Conservation (phyloP, 2,113 vertebrate genomes). For the Pachycephala philippinensis region DNA sequence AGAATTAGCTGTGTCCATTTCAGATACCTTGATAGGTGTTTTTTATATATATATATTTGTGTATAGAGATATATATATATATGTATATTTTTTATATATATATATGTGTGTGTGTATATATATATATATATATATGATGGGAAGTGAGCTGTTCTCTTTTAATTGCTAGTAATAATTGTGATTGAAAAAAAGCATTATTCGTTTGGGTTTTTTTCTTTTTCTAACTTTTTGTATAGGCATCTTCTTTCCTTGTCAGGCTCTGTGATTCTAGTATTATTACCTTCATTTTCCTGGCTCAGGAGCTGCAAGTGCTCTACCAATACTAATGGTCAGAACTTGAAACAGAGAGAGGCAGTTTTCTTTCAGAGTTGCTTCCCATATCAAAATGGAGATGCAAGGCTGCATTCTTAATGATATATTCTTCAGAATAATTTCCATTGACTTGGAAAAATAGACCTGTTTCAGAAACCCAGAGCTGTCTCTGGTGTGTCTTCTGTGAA, state of each 20-base stretch:
- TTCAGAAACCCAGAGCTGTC: background rate
- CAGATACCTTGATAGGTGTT: background rate
- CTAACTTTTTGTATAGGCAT: background rate
- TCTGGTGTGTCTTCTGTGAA: background rate
- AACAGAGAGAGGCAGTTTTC: background rate
- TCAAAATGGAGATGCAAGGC: background rate
- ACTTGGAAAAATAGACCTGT: background rate
- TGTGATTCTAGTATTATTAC: background rate
- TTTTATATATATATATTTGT: background rate
- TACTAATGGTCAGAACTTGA: background rate
- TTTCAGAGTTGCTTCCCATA: background rate
- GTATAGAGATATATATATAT: background rate
- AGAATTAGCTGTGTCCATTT: background rate
- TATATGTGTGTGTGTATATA: background rate
- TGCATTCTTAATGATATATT: background rate
- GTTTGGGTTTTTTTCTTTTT: accelerated
- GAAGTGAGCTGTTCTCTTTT: background rate
- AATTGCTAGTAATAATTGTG: background rate
- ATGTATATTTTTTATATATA: no score
- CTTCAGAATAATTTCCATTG: background rate
- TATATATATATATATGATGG: background rate
- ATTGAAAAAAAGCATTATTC: background rate
- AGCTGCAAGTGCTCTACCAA: background rate
- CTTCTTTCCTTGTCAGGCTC: background rate
- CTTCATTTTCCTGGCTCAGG: background rate